These are phyloP conservation scores for Rhipidura dahli DNA, from an alignment of 2,113 vertebrate species.

Conservation along the genomic window DNA sequence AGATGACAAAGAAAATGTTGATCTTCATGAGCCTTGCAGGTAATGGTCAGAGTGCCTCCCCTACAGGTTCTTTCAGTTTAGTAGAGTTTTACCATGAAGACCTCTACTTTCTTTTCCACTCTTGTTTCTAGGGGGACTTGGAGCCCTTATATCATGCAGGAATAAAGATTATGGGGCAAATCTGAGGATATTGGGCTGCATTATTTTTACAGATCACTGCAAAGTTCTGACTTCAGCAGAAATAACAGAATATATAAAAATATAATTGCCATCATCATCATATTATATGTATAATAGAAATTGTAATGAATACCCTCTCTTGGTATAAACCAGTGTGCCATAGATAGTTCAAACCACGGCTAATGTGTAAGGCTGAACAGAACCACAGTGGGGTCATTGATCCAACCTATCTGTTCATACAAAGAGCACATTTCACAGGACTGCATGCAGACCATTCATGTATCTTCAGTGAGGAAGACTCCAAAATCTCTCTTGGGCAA, in stretches of 20 bases:
- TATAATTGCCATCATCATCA: no score
- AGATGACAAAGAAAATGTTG: background rate
- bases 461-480: background rate
- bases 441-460: background rate
- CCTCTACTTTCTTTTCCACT: background rate
- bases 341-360: background rate
- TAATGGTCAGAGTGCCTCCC: background rate
- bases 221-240: background rate
- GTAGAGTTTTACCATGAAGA: background rate
- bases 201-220: background rate
- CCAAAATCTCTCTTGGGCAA: background rate
- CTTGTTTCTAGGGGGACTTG: background rate
- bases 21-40: background rate
- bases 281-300: background rate
- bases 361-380: background rate
- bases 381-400: background rate
- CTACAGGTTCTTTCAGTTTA: background rate
- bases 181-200: rapidly evolving
- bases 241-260: background rate
- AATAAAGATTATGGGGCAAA: background rate
- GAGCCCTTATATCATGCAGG: background rate
- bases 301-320: background rate
- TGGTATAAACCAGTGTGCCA: background rate
- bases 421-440: background rate
- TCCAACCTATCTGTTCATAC: background rate